These are phyloP conservation scores for Leucophenga varia DNA, from an alignment of 1,140 invertebrate genomes.

Conservation along the genomic window DNA sequence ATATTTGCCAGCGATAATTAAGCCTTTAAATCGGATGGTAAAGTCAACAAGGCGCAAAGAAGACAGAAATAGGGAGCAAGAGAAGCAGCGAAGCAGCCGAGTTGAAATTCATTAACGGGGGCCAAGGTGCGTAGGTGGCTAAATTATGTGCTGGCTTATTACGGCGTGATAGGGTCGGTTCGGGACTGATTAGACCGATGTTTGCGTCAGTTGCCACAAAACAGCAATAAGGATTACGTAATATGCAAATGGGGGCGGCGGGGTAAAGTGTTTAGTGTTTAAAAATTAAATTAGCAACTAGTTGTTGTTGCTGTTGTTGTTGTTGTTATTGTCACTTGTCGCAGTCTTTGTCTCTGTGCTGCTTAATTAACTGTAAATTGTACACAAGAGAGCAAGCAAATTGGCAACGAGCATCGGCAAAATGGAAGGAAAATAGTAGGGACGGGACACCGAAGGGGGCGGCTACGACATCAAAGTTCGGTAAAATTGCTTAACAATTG, in stretches of 20 bases:
- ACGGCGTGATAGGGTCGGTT: constrained; percentile 4
- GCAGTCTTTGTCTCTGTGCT: not conserved
- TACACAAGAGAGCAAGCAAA: constrained; percentile 13
- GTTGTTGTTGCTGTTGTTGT: too few species aligned
- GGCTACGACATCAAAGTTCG: too few species aligned
- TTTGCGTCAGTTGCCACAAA: constrained; percentile 10
- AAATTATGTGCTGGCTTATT: too few species aligned
- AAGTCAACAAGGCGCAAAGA: not conserved
- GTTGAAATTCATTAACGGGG: too few species aligned
- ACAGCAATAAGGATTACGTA: constrained; percentile 19
- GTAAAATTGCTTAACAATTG: constrained; percentile 23
- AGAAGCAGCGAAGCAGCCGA: constrained; percentile 6
- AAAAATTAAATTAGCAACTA: too few species aligned
- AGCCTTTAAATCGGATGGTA: constrained; percentile 10
- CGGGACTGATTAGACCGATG: constrained; percentile 18
- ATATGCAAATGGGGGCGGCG: not conserved
- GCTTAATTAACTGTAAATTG: constrained; percentile 23
- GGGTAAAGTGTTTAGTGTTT: too few species aligned
- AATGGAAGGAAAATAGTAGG: not conserved
- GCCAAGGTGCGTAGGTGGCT: too few species aligned
- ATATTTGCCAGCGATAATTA: constrained; percentile 12
- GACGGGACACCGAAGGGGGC: too few species aligned
- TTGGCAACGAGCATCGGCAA: constrained; percentile 11
- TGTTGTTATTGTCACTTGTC: not conserved
- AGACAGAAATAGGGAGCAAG: constrained; percentile 13